Percentiles rank a stretch among this genome's conserved stretches.
phyloP scores from a whole-genome alignment of 2,113 vertebrate species.

The Lasiurus cinereus region DNA sequence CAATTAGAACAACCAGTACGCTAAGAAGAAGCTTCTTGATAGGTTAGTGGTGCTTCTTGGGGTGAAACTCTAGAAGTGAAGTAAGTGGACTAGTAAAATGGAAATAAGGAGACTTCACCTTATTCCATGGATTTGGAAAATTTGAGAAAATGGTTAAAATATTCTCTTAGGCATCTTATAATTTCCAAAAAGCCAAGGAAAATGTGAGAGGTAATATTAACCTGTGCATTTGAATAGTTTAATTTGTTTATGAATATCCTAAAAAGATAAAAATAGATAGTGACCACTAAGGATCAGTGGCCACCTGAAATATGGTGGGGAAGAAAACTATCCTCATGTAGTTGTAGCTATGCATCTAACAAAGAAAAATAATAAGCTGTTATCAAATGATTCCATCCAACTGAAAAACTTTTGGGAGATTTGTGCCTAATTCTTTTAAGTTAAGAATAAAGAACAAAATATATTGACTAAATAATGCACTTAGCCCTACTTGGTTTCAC shows the following conservation, averaged over 20 bases:
- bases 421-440: slow-evolving; percentile 36
- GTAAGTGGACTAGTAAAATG: neutral
- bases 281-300: neutral
- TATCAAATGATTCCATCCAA: neutral
- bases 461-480: neutral
- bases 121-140: neutral
- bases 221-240: neutral
- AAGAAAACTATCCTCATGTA: neutral
- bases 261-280: neutral
- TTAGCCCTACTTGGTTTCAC: neutral
- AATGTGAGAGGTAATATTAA: neutral
- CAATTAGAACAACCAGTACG: neutral
- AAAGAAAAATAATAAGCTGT: neutral
- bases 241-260: neutral
- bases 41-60: neutral
- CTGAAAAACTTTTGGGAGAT: neutral
- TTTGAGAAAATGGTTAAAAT: neutral
- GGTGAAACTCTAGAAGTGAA: neutral
- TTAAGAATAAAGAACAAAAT: slow-evolving; percentile 32
- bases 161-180: neutral
- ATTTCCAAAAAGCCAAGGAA: neutral
- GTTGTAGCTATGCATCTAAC: neutral
- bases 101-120: neutral
- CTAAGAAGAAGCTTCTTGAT: neutral
- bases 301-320: neutral